A percentile compares a stretch with the other conserved stretches of the same genome.
phyloP scores from a whole-genome alignment of 35 echinoderm and acorn worm genomes.

The Eucidaris tribuloides region DNA sequence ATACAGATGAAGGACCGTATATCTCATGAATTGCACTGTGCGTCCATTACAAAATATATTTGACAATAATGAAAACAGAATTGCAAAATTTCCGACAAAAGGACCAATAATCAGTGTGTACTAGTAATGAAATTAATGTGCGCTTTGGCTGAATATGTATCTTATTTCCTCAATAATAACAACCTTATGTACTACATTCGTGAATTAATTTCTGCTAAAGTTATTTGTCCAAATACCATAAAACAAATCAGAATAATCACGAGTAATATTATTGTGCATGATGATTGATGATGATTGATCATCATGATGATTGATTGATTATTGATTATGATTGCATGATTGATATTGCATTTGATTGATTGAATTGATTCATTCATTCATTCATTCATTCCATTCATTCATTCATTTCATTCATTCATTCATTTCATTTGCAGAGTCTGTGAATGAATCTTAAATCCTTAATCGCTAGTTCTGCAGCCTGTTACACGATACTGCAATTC shows the following conservation, averaged over 20 bases:
- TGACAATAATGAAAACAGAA: background rate
- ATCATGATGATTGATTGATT: too few species aligned
- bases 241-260: too few species aligned
- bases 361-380: too few species aligned
- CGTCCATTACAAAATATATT: background rate
- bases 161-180: background rate
- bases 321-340: too few species aligned
- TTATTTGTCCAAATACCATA: too few species aligned
- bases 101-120: background rate
- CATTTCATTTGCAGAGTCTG: too few species aligned
- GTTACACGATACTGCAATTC: too few species aligned
- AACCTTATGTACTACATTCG: background rate
- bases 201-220: too few species aligned
- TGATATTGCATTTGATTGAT: too few species aligned
- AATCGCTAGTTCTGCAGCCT: too few species aligned
- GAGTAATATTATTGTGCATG: background rate
- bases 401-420: background rate
- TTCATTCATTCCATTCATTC: background rate
- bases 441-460: too few species aligned
- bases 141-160: background rate
- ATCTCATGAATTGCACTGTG: background rate
- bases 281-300: too few species aligned
- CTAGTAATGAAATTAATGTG: background rate
- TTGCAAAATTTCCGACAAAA: background rate
- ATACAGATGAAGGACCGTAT: conserved; percentile 86